A percentile compares a stretch with the other conserved stretches of the same genome.
phyloP scores from a whole-genome alignment of 2,113 vertebrate species.

The Orcinus orca region DNA sequence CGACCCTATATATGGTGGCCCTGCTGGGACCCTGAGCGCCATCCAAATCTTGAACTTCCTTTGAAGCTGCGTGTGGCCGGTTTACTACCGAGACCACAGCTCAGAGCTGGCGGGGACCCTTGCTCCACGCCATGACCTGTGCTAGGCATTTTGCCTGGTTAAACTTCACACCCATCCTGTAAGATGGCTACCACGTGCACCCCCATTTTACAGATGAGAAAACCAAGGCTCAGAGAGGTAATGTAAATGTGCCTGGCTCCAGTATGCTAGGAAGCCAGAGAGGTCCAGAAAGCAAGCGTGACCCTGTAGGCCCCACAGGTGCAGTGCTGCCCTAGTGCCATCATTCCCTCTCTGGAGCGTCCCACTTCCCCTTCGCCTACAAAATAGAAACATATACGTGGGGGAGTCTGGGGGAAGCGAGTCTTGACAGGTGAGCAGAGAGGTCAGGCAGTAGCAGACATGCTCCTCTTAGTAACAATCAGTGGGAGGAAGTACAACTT shows the following conservation, averaged over 20 bases:
- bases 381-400: background rate
- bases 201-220: background rate
- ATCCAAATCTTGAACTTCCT: background rate
- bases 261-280: background rate
- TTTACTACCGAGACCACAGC: background rate
- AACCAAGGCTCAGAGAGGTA: background rate
- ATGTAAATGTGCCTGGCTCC: background rate
- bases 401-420: background rate
- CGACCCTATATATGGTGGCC: too few species aligned
- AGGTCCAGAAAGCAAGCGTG: background rate
- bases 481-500: background rate
- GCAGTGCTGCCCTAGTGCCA: background rate
- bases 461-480: background rate
- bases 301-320: background rate
- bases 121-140: background rate
- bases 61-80: background rate
- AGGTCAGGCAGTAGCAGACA: background rate
- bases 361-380: background rate
- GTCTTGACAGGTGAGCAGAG: background rate
- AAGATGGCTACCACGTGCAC: rapidly evolving
- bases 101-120: background rate
- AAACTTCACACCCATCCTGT: background rate
- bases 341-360: background rate
- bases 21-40: rapidly evolving
- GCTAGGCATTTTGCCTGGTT: background rate